phyloP scores from a whole-genome alignment of 92 coral and sea anemone species.

The Anthopleura xanthogrammica region DNA sequence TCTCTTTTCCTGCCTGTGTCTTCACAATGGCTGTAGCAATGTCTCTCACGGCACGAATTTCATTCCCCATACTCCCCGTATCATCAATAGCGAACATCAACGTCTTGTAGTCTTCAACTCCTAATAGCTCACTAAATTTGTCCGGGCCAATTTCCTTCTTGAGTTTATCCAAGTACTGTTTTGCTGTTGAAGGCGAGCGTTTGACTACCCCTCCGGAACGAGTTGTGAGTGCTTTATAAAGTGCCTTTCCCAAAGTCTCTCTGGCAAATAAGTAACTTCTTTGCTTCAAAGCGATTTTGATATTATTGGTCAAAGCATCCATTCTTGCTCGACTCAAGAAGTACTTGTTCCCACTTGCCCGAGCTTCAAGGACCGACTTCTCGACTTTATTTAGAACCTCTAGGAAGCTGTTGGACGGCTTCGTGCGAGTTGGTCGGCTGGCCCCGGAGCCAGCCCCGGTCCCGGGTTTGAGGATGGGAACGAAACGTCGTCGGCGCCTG shows the following conservation, averaged over 20 bases:
- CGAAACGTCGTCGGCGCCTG: too few relatives aligned
- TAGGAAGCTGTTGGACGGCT: constrained; percentile 74
- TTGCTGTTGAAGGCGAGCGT: constrained; percentile 21
- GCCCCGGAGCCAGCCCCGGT: too few relatives aligned
- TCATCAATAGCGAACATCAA: constrained; percentile 58
- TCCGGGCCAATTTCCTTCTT: constrained; percentile 42
- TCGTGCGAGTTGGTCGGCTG: not conserved
- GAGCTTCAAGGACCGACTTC: constrained; percentile 68
- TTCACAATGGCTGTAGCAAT: constrained; percentile 44
- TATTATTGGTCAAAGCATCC: constrained; percentile 37
- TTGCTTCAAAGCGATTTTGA: constrained; percentile 55
- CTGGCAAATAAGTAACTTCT: constrained; percentile 78
- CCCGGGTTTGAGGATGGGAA: too few relatives aligned
- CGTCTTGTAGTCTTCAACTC: constrained; percentile 44
- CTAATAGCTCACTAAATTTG: constrained; percentile 50
- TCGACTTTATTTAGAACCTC: constrained; percentile 80
- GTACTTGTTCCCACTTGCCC: constrained; percentile 32
- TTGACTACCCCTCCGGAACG: constrained; percentile 5
- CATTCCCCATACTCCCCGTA: constrained; percentile 58
- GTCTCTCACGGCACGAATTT: constrained; percentile 43
- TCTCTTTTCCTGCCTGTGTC: constrained; percentile 15
- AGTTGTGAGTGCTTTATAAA: constrained; percentile 43
- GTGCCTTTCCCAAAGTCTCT: constrained; percentile 68
- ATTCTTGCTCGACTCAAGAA: constrained; percentile 16
- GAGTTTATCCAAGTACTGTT: constrained; percentile 39